A percentile compares a stretch with the other conserved stretches of the same genome.
Evolutionary conservation across 2,888 invertebrate species (phyloP).

Genomic region (Julus scandinavius): DNA sequence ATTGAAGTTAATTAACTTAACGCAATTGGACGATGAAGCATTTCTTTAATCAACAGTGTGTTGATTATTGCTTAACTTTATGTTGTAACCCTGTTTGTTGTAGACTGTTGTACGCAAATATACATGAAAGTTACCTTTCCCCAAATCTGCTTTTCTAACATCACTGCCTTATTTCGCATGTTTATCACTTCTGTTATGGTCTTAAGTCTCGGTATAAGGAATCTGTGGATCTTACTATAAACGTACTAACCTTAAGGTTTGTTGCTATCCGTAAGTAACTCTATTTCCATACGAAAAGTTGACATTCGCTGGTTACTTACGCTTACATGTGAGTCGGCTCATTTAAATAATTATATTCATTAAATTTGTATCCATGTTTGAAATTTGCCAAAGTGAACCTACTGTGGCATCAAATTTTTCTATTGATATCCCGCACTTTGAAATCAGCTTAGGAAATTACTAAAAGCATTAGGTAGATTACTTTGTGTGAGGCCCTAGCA

Average conservation of each 20-base stretch:
- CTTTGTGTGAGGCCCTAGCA: neutral
- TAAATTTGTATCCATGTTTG: neutral
- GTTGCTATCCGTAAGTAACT: neutral
- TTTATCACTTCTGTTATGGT: neutral
- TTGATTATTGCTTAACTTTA: too few species aligned
- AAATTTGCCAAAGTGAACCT: neutral
- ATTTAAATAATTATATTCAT: slow-evolving; percentile 10
- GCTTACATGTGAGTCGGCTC: neutral
- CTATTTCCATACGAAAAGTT: neutral
- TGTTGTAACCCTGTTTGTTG: too few species aligned
- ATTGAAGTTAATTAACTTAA: too few species aligned
- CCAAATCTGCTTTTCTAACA: neutral
- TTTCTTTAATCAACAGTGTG: too few species aligned
- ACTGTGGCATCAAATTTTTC: neutral
- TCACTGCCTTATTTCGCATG: neutral
- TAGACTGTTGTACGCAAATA: too few species aligned
- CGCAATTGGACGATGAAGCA: too few species aligned
- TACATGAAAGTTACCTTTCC: neutral
- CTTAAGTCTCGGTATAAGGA: neutral
- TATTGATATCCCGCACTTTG: neutral
- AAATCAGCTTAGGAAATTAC: neutral
- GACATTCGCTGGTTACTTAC: neutral
- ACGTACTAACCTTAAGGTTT: neutral
- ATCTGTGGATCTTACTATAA: neutral
- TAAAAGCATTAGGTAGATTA: slow-evolving; percentile 3